These are phyloP conservation scores for Malurus elegans DNA, from an alignment of 2,113 vertebrate species.

Conservation along the genomic window DNA sequence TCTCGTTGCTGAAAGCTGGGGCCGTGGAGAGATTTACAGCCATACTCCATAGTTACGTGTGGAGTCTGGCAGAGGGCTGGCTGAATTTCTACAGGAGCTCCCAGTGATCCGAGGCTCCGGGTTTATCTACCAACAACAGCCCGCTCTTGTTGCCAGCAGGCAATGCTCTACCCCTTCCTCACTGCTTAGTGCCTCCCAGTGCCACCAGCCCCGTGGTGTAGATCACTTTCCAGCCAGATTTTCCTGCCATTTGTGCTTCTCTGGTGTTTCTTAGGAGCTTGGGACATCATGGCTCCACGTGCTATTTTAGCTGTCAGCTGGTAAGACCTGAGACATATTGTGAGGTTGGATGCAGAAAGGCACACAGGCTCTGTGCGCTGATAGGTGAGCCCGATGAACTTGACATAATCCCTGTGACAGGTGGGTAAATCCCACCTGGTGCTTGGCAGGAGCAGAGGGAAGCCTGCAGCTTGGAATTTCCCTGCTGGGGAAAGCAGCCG, in stretches of 20 bases:
- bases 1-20: neutral
- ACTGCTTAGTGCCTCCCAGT: neutral
- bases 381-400: neutral
- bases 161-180: neutral
- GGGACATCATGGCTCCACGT: neutral
- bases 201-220: accelerated
- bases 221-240: neutral
- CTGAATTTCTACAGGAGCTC: neutral
- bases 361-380: neutral
- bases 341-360: neutral
- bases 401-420: neutral
- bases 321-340: neutral
- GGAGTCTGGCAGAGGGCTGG: neutral
- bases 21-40: neutral
- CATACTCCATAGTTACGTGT: neutral
- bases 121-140: neutral
- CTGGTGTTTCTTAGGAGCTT: neutral
- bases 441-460: neutral
- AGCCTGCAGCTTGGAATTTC: neutral
- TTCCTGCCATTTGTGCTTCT: neutral
- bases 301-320: neutral
- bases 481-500: neutral
- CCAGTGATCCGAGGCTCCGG: neutral
- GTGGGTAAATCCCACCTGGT: neutral
- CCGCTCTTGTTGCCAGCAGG: neutral